These are phyloP conservation scores for Laticauda laticaudata DNA, from an alignment of 2,113 vertebrate genomes.

Conservation along the genomic window DNA sequence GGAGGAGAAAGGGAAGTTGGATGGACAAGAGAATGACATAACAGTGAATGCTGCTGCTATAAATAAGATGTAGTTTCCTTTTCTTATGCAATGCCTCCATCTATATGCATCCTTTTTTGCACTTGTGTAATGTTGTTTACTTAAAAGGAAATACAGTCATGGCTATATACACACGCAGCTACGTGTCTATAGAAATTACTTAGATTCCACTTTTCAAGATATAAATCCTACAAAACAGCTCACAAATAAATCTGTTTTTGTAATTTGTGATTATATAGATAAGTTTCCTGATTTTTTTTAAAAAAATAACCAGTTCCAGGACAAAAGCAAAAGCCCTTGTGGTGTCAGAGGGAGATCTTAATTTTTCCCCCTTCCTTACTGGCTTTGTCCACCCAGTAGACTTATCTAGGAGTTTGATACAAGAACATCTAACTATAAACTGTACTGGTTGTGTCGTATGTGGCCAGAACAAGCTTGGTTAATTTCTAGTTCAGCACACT, in stretches of 20 bases:
- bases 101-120: neutral
- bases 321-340: neutral
- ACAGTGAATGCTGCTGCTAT: neutral
- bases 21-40: neutral
- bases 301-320: neutral
- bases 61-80: neutral
- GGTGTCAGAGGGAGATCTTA: neutral
- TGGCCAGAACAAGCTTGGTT: neutral
- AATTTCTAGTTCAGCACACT: neutral
- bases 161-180: neutral
- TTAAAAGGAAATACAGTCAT: neutral
- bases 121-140: neutral
- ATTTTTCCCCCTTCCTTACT: neutral
- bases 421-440: neutral
- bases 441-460: neutral
- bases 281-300: neutral
- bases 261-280: neutral
- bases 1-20: neutral
- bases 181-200: neutral
- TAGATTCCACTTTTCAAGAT: neutral
- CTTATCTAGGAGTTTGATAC: neutral
- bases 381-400: neutral
- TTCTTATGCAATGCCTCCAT: neutral
- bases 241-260: neutral
- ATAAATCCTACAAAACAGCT: neutral